Conservation (phyloP, 2,888 invertebrate genomes). For the Exocentrus adspersus region DNA sequence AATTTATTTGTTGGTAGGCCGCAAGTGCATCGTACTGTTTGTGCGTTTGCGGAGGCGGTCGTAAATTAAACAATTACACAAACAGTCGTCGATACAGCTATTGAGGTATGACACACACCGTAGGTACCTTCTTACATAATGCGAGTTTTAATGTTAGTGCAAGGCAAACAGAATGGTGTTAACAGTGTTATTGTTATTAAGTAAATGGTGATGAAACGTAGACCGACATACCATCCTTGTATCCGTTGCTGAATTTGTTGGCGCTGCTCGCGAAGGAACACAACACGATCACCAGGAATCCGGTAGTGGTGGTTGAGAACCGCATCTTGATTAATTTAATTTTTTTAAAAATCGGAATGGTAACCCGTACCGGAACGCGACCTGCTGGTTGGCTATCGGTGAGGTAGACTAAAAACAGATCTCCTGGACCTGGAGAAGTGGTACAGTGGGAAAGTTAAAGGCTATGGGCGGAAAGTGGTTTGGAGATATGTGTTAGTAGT, state of each 20-base stretch:
- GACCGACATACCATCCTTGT: slow-evolving; percentile 25
- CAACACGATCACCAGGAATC: slow-evolving; percentile 9
- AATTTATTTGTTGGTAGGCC: not conserved
- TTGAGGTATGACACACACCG: not conserved
- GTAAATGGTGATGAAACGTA: too few species aligned
- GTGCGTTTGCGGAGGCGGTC: not conserved
- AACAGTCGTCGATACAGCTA: not conserved
- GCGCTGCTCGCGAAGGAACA: slow-evolving; percentile 30
- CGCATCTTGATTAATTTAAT: not conserved
- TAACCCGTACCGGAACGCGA: slow-evolving; percentile 22
- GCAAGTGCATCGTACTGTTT: not conserved
- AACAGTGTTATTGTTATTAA: slow-evolving; percentile 12
- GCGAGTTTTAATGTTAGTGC: not conserved
- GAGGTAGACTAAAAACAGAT: slow-evolving; percentile 31
- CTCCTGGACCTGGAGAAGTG: slow-evolving; percentile 12
- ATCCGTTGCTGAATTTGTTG: slow-evolving; percentile 39
- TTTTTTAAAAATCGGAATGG: not conserved
- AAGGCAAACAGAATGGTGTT: not conserved
- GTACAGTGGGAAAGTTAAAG: slow-evolving; percentile 42
- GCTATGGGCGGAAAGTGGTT: slow-evolving; percentile 36
- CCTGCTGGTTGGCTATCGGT: slow-evolving; percentile 25
- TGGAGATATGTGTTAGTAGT: slow-evolving; percentile 32
- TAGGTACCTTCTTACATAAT: slow-evolving; percentile 3
- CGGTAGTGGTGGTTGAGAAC: slow-evolving; percentile 3
- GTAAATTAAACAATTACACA: slow-evolving; percentile 3